Evolutionary conservation across 2,113 vertebrate species (phyloP).

Genomic region (Scomber scombrus): DNA sequence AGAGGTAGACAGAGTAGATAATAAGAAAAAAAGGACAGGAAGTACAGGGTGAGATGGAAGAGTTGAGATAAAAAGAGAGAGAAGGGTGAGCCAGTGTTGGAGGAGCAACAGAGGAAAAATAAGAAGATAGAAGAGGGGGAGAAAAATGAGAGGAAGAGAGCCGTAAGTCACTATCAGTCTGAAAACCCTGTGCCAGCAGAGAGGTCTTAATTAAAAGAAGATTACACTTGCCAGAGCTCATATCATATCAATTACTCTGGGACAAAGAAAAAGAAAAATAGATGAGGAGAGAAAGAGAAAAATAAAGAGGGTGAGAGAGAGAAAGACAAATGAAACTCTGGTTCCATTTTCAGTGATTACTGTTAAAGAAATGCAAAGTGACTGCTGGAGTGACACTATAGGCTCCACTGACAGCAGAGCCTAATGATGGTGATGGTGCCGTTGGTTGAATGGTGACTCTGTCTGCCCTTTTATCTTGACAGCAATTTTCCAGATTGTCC

Average conservation of each 20-base stretch:
- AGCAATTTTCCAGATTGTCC: neutral
- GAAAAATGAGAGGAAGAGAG: conserved; percentile 61
- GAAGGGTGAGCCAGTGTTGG: conserved; percentile 44
- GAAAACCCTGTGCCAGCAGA: conserved; percentile 57
- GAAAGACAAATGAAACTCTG: conserved; percentile 58
- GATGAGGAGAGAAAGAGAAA: neutral
- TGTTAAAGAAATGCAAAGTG: conserved; percentile 64
- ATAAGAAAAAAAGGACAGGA: conserved; percentile 29
- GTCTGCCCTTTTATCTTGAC: neutral
- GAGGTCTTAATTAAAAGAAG: conserved; percentile 81
- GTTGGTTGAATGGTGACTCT: neutral
- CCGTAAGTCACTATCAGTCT: conserved; percentile 59
- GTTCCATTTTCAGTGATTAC: conserved; percentile 53
- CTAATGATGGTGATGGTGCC: conserved; percentile 33
- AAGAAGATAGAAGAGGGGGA: conserved; percentile 48
- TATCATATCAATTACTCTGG: conserved; percentile 80
- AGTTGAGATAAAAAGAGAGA: conserved; percentile 36
- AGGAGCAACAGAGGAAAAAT: conserved; percentile 50
- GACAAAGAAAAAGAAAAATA: conserved; percentile 36
- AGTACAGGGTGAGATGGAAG: conserved; percentile 30
- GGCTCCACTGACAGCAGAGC: neutral
- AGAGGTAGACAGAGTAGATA: neutral
- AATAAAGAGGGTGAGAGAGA: neutral
- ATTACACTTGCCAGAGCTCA: conserved; percentile 75
- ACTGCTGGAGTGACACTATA: conserved; percentile 47